phyloP scores from a whole-genome alignment of 2,888 invertebrate genomes.

The Dicyrtomina minuta region DNA sequence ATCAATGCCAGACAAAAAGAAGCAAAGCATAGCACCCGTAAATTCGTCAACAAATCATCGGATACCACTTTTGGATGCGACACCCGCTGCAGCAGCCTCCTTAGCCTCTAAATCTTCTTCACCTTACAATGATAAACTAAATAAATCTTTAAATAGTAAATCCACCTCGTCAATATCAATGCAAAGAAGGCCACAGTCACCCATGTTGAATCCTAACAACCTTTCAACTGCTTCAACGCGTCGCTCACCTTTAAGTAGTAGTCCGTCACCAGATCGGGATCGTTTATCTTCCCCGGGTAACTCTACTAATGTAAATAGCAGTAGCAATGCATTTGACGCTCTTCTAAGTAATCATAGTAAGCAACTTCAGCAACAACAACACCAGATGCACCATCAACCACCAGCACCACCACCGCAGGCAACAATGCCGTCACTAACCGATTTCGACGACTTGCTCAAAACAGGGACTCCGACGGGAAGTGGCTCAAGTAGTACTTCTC shows the following conservation, averaged over 20 bases:
- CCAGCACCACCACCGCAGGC: slow-evolving; percentile 54
- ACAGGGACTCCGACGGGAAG: slow-evolving; percentile 17
- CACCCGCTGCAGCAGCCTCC: not conserved
- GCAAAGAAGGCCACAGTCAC: slow-evolving; percentile 21
- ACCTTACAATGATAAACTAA: slow-evolving; percentile 9
- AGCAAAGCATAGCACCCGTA: slow-evolving; percentile 33
- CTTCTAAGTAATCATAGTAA: slow-evolving; percentile 34
- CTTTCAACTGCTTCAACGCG: not conserved
- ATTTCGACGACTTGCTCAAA: slow-evolving; percentile 45
- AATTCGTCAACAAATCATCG: slow-evolving; percentile 32
- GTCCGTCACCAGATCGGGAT: slow-evolving; percentile 3
- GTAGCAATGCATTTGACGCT: slow-evolving; percentile 26
- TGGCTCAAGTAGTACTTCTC: too few species aligned
- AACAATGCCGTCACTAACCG: slow-evolving; percentile 41
- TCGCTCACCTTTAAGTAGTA: slow-evolving; percentile 16
- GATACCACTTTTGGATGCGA: not conserved
- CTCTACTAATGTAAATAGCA: not conserved
- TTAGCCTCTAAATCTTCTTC: slow-evolving; percentile 9
- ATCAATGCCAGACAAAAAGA: slow-evolving; percentile 5
- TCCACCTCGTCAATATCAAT: not conserved
- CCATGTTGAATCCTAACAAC: not conserved
- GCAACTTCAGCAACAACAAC: slow-evolving; percentile 7
- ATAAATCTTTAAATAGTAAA: not conserved
- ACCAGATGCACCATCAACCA: slow-evolving; percentile 8
- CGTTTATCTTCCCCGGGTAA: slow-evolving; percentile 2